These are phyloP conservation scores for Melinopterus prodromus DNA, from an alignment of 2,888 invertebrate species.

Conservation along the genomic window DNA sequence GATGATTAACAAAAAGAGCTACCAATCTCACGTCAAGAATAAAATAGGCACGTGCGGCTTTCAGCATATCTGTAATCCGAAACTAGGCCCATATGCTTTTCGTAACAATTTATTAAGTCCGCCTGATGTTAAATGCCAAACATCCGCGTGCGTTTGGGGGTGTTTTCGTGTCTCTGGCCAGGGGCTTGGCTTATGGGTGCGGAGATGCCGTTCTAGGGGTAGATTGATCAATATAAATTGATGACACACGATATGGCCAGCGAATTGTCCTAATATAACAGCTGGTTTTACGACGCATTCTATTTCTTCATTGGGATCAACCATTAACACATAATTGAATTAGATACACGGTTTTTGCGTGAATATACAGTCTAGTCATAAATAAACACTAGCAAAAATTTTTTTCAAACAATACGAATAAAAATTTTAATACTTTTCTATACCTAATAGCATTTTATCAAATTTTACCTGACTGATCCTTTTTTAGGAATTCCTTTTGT, in stretches of 20 bases:
- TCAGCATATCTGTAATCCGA: not conserved
- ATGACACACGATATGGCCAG: constrained; percentile 29
- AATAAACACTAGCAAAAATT: no score
- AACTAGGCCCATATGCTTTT: not conserved
- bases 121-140: not conserved
- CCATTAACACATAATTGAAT: not conserved
- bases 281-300: not conserved
- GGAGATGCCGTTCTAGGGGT: constrained; percentile 27
- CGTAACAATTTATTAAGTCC: not conserved
- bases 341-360: not conserved
- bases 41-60: not conserved
- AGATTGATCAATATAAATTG: constrained; percentile 32
- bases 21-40: no score
- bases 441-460: no score
- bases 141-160: not conserved
- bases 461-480: no score
- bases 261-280: not conserved
- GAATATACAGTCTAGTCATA: no score
- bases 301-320: not conserved
- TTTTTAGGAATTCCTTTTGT: no score
- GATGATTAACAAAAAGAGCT: no score
- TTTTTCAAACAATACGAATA: no score
- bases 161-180: not conserved
- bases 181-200: constrained; percentile 33
- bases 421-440: no score